Evolutionary conservation across 2,113 vertebrate genomes (phyloP), one percentile per base, ranked within the genome.

Genomic region (Rhinoderma darwinii): DNA sequence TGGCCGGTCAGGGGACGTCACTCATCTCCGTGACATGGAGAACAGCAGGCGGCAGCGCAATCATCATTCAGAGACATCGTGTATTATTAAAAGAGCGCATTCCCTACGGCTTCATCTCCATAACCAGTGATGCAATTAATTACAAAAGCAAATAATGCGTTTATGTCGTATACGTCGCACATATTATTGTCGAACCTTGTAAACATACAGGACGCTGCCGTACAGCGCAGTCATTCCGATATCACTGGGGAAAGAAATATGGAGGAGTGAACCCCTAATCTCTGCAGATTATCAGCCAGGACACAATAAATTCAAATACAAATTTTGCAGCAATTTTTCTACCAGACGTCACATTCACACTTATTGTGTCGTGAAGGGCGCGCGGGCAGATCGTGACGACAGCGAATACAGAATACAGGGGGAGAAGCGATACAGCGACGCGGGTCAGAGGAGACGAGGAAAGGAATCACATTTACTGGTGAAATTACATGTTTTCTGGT

Each of bases 81-180:
- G 68, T 74, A 75, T 87, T 82, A 82, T 82, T 87, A 87, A 75
- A 82, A 44, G 70, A 82, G 68, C 78, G 75, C 32, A 30, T 73
- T 87, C 86, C 86, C 77, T 44, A 63, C 75, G 86, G 86, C 86
- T 87, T 87, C 86, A 82, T 87, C 63, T 87, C 86, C 86, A 87
- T 87, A 82, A 82, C 82, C 86, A 87, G 86, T 82, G 79, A 82
- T 87, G 86, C 86, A 87, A 82, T 87, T 87, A 87, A 87, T 87
- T 87, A 82, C 86, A 87, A 87, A 87, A 82, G 51, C 86, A 87
- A 87, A 87, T 87, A 87, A 82, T 56, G 27, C 68, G 63, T 82
- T n/a, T 63, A 73, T 74, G 86, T 72, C 4, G 32, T 75, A 82
- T 66, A 82, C 56, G 8, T 44, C 59, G 27, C 1, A 20, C 59